A percentile compares a stretch with the other conserved stretches of the same genome.
Conservation (phyloP, 2,797 vertebrate species). For the Alca torda region DNA sequence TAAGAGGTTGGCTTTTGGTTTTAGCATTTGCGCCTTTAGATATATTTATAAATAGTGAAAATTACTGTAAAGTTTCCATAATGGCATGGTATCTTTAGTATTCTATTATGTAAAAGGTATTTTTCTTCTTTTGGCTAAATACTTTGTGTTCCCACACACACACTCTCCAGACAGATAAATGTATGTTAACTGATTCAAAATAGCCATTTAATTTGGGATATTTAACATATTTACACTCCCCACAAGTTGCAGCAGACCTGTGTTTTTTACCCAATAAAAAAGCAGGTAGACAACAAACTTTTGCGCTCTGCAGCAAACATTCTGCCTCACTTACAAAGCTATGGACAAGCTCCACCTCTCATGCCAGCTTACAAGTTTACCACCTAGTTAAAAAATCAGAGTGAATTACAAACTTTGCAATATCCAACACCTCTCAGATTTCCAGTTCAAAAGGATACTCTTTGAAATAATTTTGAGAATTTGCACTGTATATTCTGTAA, state of each 20-base stretch:
- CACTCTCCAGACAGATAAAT: background rate
- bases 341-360: background rate
- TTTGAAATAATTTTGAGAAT: background rate
- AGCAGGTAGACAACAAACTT: background rate
- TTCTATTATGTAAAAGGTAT: background rate
- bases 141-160: background rate
- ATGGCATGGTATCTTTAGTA: background rate
- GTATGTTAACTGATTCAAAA: background rate
- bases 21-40: background rate
- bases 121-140: background rate
- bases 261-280: background rate
- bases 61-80: background rate
- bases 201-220: background rate
- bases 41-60: background rate
- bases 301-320: background rate
- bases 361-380: background rate
- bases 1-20: background rate
- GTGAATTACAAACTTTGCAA: background rate
- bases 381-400: background rate
- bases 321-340: background rate
- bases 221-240: background rate
- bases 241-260: background rate
- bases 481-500: background rate
- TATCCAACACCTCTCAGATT: background rate
- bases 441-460: background rate